Percentiles rank a stretch among this genome's conserved stretches.
Conservation (phyloP, 2,797 vertebrate genomes). For the Nyctibius grandis region DNA sequence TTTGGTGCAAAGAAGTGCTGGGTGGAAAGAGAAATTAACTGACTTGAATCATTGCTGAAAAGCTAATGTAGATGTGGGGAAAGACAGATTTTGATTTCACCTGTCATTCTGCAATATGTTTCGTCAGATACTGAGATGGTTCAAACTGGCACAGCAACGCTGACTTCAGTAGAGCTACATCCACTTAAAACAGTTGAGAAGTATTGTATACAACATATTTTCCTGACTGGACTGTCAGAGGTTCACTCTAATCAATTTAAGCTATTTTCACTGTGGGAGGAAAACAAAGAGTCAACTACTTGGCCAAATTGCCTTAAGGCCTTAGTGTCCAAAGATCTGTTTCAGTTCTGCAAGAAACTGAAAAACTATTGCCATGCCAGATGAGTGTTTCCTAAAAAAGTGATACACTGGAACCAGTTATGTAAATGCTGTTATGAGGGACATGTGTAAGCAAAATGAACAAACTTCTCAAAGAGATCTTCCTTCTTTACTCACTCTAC, state of each 20-base stretch:
- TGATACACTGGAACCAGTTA: background rate
- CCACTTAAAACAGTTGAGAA: background rate
- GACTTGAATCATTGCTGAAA: background rate
- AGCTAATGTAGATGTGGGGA: background rate
- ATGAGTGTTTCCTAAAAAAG: background rate
- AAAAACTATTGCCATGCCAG: background rate
- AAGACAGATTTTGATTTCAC: background rate
- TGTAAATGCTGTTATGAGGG: background rate
- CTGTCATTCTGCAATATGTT: background rate
- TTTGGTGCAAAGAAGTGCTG: background rate
- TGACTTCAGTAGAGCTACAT: background rate
- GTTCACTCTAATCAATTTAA: background rate
- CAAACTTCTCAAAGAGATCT: background rate
- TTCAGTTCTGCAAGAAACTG: background rate
- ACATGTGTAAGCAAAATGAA: background rate
- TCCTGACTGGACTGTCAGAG: background rate
- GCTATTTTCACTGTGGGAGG: background rate
- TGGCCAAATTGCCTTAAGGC: background rate
- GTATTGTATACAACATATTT: background rate
- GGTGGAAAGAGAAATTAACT: background rate
- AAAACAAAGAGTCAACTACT: background rate
- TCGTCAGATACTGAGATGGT: constrained; percentile 3
- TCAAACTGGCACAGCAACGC: background rate
- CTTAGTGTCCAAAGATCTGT: background rate
- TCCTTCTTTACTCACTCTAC: background rate